These are phyloP conservation scores for Halcyon smyrnensis DNA, from an alignment of 2,797 vertebrate genomes.

Conservation along the genomic window DNA sequence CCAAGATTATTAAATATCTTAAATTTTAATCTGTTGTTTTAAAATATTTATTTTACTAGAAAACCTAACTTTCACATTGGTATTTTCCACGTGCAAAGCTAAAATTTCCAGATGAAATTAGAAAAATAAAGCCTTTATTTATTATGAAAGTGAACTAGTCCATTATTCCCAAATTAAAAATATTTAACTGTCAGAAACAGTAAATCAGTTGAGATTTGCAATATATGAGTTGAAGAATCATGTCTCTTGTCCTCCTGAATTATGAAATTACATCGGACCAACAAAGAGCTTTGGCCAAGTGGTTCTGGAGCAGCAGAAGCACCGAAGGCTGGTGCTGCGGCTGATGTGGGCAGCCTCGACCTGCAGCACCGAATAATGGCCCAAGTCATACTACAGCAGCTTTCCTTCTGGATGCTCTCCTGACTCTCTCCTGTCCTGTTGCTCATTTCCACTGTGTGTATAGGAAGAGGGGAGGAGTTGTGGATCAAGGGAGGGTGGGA, in stretches of 20 bases:
- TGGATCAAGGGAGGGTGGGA: not conserved
- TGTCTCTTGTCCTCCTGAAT: rapidly evolving
- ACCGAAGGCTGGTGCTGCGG: rapidly evolving
- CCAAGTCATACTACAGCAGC: rapidly evolving
- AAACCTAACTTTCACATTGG: not conserved
- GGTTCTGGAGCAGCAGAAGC: not conserved
- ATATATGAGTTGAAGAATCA: not conserved
- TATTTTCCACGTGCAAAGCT: not conserved
- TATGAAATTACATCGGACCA: not conserved
- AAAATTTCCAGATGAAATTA: not conserved
- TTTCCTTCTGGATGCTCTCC: not conserved
- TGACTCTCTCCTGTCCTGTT: not conserved
- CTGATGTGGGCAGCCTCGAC: rapidly evolving
- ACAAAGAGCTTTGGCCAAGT: not conserved
- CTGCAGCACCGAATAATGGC: not conserved
- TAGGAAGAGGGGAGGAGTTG: not conserved
- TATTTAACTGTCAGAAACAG: not conserved
- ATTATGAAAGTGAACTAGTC: not conserved
- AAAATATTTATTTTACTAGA: conserved; percentile 52
- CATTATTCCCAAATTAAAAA: not conserved
- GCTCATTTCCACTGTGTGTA: not conserved
- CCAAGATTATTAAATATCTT: conserved; percentile 24
- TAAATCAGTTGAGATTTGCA: not conserved
- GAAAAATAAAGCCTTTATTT: not conserved
- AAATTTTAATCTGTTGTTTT: conserved; percentile 36